These are phyloP conservation scores for Deroplatys truncata DNA, from an alignment of 2,888 invertebrate species.

Conservation along the genomic window DNA sequence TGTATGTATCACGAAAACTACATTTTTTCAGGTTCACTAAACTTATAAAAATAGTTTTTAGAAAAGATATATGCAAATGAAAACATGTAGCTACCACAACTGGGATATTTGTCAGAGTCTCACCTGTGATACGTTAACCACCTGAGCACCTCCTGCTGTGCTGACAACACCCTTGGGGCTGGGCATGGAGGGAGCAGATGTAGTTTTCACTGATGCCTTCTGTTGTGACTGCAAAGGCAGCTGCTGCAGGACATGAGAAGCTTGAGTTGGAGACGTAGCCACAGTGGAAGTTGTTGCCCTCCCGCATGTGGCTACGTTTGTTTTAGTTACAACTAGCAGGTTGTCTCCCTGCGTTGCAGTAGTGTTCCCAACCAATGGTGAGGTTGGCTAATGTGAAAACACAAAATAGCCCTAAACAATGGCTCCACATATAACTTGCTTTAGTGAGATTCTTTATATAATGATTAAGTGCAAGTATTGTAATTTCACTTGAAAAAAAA, in stretches of 20 bases:
- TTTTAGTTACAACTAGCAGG: neutral
- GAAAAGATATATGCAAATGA: too few relatives aligned
- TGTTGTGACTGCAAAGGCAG: neutral
- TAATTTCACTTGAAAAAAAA: too few relatives aligned
- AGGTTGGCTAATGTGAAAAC: neutral
- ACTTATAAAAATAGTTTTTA: too few relatives aligned
- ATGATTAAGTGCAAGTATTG: too few relatives aligned
- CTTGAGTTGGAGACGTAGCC: neutral
- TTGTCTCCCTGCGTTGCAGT: neutral
- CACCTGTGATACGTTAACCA: conserved; percentile 19
- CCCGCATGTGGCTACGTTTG: neutral
- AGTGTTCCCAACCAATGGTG: conserved; percentile 1
- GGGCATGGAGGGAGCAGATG: neutral
- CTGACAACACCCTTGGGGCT: neutral
- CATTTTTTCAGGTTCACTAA: too few relatives aligned
- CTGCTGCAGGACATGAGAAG: neutral
- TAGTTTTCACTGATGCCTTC: neutral
- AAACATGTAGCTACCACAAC: too few relatives aligned
- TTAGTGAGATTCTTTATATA: neutral
- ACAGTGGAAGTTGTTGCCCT: neutral
- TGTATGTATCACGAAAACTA: too few relatives aligned
- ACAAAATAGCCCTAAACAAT: neutral
- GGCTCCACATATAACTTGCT: neutral
- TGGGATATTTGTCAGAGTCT: too few relatives aligned
- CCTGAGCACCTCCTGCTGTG: conserved; percentile 1